These are phyloP conservation scores for Scomberomorus guttatus DNA, from an alignment of 2,797 vertebrate species.

Conservation along the genomic window DNA sequence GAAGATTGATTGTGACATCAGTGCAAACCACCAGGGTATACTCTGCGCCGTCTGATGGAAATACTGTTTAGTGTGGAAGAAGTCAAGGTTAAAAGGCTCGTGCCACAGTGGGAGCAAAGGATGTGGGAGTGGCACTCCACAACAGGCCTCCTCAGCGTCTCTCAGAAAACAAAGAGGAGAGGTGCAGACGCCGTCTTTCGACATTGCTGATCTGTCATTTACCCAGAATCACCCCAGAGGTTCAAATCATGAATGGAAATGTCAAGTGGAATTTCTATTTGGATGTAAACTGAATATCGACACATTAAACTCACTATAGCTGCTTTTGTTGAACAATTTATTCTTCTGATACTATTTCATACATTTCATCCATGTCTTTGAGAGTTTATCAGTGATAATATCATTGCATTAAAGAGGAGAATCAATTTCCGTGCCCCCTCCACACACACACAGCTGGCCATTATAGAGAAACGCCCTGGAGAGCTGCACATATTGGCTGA, in stretches of 20 bases:
- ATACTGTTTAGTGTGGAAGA: constrained; percentile 57
- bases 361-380: not conserved
- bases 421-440: not conserved
- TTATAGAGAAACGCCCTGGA: constrained; percentile 49
- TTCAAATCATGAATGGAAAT: constrained; percentile 50
- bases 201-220: constrained; percentile 62
- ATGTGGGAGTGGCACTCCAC: constrained; percentile 56
- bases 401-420: not conserved
- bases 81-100: constrained; percentile 75
- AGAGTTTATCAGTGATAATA: not conserved
- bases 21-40: constrained; percentile 56
- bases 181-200: constrained; percentile 40
- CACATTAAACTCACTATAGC: not conserved
- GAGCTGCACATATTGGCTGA: constrained; percentile 53
- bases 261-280: constrained; percentile 32
- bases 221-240: constrained; percentile 34
- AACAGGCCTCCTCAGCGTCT: constrained; percentile 50
- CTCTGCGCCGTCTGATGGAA: constrained; percentile 63
- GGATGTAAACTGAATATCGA: constrained; percentile 38
- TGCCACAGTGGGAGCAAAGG: constrained; percentile 57
- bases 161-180: constrained; percentile 66
- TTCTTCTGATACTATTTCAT: not conserved
- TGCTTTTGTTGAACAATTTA: not conserved
- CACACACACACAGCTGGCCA: constrained; percentile 20
- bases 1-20: constrained; percentile 74